phyloP scores from a whole-genome alignment of 2,888 invertebrate genomes.

The Torymus auratus region DNA sequence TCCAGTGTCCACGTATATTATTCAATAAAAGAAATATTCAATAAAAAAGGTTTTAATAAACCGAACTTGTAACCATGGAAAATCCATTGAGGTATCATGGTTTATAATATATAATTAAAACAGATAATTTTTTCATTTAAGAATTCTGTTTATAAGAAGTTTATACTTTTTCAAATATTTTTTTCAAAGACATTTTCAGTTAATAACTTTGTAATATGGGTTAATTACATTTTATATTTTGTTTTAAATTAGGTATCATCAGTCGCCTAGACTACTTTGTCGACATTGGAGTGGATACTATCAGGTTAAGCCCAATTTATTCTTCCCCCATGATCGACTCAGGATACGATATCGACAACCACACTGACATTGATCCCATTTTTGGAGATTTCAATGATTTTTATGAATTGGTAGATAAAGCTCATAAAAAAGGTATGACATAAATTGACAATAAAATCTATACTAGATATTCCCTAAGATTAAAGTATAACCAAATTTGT shows the following conservation, averaged over 20 bases:
- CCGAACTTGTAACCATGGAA: too few relatives aligned
- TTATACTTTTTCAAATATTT: neutral
- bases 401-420: conserved; percentile 62
- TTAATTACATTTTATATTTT: neutral
- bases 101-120: too few relatives aligned
- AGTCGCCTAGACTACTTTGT: conserved; percentile 65
- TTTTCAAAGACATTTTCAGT: neutral
- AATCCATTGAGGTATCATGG: too few relatives aligned
- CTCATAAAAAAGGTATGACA: conserved; percentile 64
- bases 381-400: conserved; percentile 67
- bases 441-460: neutral
- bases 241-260: conserved; percentile 64
- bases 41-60: too few relatives aligned
- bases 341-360: conserved; percentile 68
- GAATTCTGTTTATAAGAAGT: too few relatives aligned
- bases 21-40: too few relatives aligned
- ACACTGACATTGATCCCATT: conserved; percentile 62
- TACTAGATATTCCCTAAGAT: conserved; percentile 5
- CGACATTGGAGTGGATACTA: conserved; percentile 66
- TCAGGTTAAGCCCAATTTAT: conserved; percentile 68
- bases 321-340: conserved; percentile 65
- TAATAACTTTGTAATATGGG: neutral
- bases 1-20: too few relatives aligned
- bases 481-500: neutral
- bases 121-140: too few relatives aligned